Evolutionary conservation across 2,888 invertebrate species (phyloP), one percentile per base, ranked within the genome.

Genomic region (Sminthurides aquaticus): DNA sequence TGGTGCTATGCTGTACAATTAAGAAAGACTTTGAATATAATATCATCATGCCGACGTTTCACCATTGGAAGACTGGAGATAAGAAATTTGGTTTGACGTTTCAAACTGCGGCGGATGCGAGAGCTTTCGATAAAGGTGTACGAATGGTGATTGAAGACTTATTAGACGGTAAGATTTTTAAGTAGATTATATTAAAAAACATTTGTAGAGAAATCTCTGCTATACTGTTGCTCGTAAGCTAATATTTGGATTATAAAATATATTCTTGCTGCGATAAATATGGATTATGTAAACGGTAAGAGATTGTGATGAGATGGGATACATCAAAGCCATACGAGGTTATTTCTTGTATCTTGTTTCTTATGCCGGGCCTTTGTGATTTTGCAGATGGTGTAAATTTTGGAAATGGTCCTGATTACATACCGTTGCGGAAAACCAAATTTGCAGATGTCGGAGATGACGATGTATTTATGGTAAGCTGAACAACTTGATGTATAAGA

Each of bases 1-100:
- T 90, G 77, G 91, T 96, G 74, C 84, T 96, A 74, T 91, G 91
- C 81, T 96, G 95, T 84, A 89, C 89, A 60, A 90, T 96, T 79
- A 93, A 93, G 81, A 91, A 91, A 79, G 95, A 96, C 81, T 91
- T 96, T 80, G 90, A 92, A 79, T 96, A 96, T 83, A 91, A 92
- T 81, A 93, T 92, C 83, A 94, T 95, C 76, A 96, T 95, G 90
- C 96, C 97, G 34, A 95, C 95, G 56, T 97, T 97, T 84, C 95
- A 96, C 82, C 96, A 96, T 81, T 97, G 96, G 96, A 88, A 89
- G 78, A 93, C 93, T 24, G 95, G 92, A 66, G 92, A 94, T 81
- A 91, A 92, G 81, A 88, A 91, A 74, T 96, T 92, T 82, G 97
- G 96, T 59, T 84, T 97, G 75, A 95, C 95, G 61, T 97, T 97